Base-by-base conservation (phyloP, 2,888 invertebrate species). In the Chrysolina haemoptera region DNA sequence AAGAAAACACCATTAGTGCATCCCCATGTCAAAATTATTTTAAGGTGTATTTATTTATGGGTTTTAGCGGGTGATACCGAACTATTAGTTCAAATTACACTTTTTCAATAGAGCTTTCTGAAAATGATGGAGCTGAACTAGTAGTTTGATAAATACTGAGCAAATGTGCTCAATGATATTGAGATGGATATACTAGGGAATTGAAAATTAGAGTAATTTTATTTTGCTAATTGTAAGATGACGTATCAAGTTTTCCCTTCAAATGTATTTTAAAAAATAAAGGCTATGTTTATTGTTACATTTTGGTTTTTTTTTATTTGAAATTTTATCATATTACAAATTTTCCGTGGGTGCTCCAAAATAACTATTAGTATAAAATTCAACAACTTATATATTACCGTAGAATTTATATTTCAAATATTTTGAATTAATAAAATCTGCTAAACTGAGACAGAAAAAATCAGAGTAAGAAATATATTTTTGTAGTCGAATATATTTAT, bases 181-280 rank as follows among this genome's bases (percentile, higher is more conserved):
- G 46, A 62, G 50, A 22, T 35, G 62, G 50, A 72, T 68, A 55
- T 68, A 64, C 68, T 68, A 65, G 65, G 41, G 35, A 74, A 68
- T 59, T 27, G 65, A 71, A 55, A 66, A 43, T 46, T 68, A 75
- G 72, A 75, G 72, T 74, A 75, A 81, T 83, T 82, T 83, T 81
- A 82, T 83, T 83, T 83, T 82, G 80, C 77, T 82, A 82, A 82
- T 76, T 82, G 78, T 82, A 81, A 81, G 79, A 81, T 79, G 79
- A 80, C 81, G 78, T 77, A 78, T 75, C 20, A 64, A 70, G 35
- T 65, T 65, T 55, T 70, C 59, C 50, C 76, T 75, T 71, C 68
- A 70, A 73, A 80, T 73, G 66, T 78, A 76, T 80, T 71, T 70
- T 70, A 76, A 70, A 72, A 77, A 81, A 80, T 80, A 81, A 81